Evolutionary conservation across 2,113 vertebrate genomes (phyloP).

Genomic region (Psittacula cyanocephala): DNA sequence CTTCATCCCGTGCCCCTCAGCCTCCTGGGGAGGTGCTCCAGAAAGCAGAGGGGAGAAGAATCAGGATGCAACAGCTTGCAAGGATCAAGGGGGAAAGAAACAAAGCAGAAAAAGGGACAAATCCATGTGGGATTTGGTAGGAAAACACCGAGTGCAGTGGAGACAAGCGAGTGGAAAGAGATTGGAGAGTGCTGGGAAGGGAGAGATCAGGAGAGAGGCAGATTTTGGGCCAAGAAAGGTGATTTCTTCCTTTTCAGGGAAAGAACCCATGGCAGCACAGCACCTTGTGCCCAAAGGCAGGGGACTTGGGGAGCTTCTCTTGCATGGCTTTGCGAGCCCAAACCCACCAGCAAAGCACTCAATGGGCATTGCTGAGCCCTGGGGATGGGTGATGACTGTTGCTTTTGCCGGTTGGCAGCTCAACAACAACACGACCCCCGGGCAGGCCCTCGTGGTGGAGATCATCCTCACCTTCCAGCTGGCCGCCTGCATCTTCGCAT

Average conservation of each 20-base stretch:
- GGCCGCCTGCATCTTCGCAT: slow-evolving; percentile 76
- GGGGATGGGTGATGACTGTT: background rate
- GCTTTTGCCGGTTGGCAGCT: slow-evolving; percentile 19
- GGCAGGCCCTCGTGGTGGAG: slow-evolving; percentile 78
- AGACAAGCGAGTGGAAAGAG: background rate
- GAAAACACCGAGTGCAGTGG: accelerated
- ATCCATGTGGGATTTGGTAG: background rate
- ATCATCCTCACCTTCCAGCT: slow-evolving; percentile 81
- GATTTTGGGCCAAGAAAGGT: background rate
- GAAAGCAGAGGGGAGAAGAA: background rate
- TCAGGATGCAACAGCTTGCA: background rate
- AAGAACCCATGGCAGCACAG: background rate
- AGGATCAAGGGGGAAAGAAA: background rate
- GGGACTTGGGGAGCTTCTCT: accelerated
- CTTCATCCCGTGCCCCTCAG: background rate
- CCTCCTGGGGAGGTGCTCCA: background rate
- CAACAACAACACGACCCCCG: slow-evolving; percentile 59
- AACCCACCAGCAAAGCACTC: background rate
- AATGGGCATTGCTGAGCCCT: accelerated
- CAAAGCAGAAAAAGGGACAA: background rate
- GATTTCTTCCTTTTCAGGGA: background rate
- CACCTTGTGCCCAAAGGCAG: background rate
- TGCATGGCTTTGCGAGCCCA: background rate
- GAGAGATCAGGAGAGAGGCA: accelerated
- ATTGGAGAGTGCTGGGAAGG: background rate